phyloP scores from a whole-genome alignment of 2,113 vertebrate species.

The Bubo bubo region DNA sequence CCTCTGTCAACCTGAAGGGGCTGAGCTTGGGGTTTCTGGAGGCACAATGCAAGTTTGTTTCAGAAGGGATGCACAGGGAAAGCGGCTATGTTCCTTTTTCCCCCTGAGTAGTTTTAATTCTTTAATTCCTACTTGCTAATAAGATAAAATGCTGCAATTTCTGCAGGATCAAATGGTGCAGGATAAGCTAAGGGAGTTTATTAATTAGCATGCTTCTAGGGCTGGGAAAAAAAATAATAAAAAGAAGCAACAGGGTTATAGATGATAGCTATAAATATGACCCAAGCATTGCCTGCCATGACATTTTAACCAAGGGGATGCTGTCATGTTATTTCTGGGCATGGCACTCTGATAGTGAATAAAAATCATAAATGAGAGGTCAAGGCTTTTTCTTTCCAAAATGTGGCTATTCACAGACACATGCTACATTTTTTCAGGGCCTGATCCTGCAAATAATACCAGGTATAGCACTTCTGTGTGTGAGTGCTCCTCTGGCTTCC shows the following conservation, averaged over 20 bases:
- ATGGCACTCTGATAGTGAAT: neutral
- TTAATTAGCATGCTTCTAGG: slow-evolving; percentile 34
- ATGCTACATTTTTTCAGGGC: neutral
- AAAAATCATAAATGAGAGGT: neutral
- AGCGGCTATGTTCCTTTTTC: neutral
- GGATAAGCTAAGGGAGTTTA: slow-evolving; percentile 5
- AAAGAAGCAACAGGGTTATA: neutral
- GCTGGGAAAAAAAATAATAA: neutral
- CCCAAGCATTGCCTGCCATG: neutral
- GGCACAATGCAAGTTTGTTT: neutral
- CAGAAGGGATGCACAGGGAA: neutral
- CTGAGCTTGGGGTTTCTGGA: neutral
- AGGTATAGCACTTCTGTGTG: neutral
- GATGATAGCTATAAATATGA: neutral
- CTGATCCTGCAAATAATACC: neutral
- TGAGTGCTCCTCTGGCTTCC: neutral
- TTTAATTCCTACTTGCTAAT: slow-evolving; percentile 20
- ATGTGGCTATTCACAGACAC: neutral
- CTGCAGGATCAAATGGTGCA: slow-evolving; percentile 33
- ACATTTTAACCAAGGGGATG: neutral
- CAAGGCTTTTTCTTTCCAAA: neutral
- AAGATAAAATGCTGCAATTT: slow-evolving; percentile 46
- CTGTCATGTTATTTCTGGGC: neutral
- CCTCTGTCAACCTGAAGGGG: neutral
- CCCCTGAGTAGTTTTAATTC: neutral